These are phyloP conservation scores for Corythornis cristatus DNA, from an alignment of 2,113 vertebrate genomes.

Conservation along the genomic window DNA sequence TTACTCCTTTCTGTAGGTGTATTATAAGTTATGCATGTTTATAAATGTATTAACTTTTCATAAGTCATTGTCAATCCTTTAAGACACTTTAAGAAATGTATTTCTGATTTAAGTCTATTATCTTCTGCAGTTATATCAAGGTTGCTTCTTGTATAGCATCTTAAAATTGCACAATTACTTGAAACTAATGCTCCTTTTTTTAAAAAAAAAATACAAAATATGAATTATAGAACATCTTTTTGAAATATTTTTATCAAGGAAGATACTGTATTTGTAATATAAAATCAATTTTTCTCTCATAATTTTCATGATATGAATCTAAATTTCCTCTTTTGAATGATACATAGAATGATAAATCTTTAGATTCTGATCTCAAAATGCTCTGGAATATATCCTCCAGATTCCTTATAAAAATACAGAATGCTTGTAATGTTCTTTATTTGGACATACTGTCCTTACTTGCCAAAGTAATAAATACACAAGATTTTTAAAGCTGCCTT, in stretches of 20 bases:
- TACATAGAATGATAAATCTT: background rate
- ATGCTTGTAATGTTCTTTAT: background rate
- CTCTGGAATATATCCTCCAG: background rate
- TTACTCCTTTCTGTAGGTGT: background rate
- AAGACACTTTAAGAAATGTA: background rate
- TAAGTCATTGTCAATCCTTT: background rate
- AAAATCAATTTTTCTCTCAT: background rate
- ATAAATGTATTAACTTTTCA: slow-evolving; percentile 11
- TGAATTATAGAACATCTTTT: background rate
- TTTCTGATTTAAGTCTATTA: background rate
- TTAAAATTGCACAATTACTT: background rate
- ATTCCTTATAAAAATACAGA: background rate
- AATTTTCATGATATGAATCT: background rate
- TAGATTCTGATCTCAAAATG: background rate
- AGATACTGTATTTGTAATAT: background rate
- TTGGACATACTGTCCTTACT: background rate
- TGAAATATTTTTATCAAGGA: background rate
- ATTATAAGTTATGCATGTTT: background rate
- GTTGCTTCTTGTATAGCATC: background rate
- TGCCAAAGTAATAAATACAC: slow-evolving; percentile 4
- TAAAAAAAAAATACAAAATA: background rate
- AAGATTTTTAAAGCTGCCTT: background rate
- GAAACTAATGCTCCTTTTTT: background rate
- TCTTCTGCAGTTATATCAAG: background rate
- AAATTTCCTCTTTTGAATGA: background rate